These are phyloP conservation scores for Chamaea fasciata DNA, from an alignment of 2,113 vertebrate species.

Conservation along the genomic window DNA sequence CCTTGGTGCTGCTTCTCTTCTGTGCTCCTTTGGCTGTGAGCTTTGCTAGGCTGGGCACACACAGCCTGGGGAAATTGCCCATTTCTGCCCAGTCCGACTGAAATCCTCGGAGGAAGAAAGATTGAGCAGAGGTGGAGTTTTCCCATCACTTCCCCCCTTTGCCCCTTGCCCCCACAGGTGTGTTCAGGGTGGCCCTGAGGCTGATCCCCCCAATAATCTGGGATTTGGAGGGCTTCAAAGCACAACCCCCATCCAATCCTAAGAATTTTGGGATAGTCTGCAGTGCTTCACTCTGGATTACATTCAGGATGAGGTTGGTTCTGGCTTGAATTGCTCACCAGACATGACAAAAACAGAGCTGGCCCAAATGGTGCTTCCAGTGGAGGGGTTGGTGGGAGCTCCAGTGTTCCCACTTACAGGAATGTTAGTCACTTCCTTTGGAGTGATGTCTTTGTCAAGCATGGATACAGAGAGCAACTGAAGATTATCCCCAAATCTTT, in stretches of 20 bases:
- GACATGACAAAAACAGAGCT: background rate
- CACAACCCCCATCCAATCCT: background rate
- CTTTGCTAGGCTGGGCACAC: background rate
- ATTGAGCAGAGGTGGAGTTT: background rate
- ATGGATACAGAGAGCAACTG: background rate
- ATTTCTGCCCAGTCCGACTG: background rate
- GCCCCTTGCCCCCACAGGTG: background rate
- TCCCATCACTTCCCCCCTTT: background rate
- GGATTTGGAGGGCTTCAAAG: background rate
- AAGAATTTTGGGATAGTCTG: background rate
- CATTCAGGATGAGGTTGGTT: background rate
- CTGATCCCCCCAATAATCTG: background rate
- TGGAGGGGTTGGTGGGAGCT: background rate
- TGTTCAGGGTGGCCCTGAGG: background rate
- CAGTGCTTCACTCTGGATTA: background rate
- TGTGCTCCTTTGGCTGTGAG: background rate
- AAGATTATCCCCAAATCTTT: background rate
- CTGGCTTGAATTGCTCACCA: background rate
- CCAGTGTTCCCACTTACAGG: fast-evolving
- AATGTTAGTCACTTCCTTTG: background rate
- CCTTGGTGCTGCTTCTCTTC: background rate
- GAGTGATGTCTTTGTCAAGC: background rate
- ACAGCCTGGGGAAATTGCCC: background rate
- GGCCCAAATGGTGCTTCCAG: background rate
- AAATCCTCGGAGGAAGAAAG: background rate